Evolutionary conservation across 2,888 invertebrate species (phyloP).

Genomic region (Lepidocyrtinus sp.): DNA sequence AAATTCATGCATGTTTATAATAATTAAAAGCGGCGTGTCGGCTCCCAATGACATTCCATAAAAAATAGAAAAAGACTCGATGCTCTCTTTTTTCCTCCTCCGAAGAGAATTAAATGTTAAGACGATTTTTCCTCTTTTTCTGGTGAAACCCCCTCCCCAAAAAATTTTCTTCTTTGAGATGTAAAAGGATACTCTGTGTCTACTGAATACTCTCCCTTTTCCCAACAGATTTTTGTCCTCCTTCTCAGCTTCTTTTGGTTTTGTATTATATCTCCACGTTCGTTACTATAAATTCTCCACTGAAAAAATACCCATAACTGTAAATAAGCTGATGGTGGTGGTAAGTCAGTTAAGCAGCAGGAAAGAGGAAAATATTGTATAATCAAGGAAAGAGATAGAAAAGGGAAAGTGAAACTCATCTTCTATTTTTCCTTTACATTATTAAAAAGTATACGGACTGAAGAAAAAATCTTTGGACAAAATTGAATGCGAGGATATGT

Average conservation of each 20-base stretch:
- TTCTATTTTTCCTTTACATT: background rate
- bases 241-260: constrained; percentile 21
- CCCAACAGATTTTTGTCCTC: constrained; percentile 27
- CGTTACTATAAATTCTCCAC: background rate
- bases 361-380: constrained; percentile 27
- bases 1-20: constrained; percentile 60
- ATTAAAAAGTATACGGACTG: constrained; percentile 2
- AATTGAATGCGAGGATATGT: constrained; percentile 12
- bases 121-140: constrained; percentile 40
- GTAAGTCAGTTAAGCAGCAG: constrained; percentile 48
- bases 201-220: background rate
- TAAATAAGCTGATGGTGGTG: constrained; percentile 16
- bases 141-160: constrained; percentile 11
- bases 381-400: constrained; percentile 24
- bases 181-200: background rate
- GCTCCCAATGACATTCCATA: constrained; percentile 46
- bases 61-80: constrained; percentile 8
- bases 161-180: background rate
- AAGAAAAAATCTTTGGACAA: constrained; percentile 1
- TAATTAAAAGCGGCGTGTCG: constrained; percentile 60
- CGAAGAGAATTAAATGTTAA: constrained; percentile 1
- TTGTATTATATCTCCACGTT: background rate
- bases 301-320: constrained; percentile 14
- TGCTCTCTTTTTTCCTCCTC: constrained; percentile 17
- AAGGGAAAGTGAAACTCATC: constrained; percentile 10